Conservation (phyloP, 2,797 vertebrate species). For the Macropus fuliginosus region DNA sequence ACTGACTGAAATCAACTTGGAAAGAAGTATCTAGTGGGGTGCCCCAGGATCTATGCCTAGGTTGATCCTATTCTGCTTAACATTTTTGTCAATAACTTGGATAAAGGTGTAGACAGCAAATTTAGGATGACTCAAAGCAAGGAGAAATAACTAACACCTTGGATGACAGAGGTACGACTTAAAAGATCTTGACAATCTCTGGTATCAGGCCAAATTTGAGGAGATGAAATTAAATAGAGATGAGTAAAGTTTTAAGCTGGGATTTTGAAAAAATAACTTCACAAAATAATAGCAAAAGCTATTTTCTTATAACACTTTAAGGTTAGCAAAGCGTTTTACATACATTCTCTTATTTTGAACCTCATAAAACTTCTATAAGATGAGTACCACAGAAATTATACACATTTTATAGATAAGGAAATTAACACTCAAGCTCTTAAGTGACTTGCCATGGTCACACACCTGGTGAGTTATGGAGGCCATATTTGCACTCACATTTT, state of each 20-base stretch:
- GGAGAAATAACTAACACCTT: background rate
- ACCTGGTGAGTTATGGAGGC: background rate
- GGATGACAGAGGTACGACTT: background rate
- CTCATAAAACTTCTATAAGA: background rate
- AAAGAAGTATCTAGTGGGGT: background rate
- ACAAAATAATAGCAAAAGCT: background rate
- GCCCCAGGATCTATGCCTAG: background rate
- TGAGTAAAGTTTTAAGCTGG: background rate
- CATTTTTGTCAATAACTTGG: background rate
- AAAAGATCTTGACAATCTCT: background rate
- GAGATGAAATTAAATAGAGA: background rate
- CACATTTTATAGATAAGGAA: background rate
- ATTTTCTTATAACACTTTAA: background rate
- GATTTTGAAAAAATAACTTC: background rate
- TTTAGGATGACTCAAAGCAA: background rate
- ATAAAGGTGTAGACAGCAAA: background rate
- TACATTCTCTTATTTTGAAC: background rate
- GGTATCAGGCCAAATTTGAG: background rate
- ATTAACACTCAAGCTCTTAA: background rate
- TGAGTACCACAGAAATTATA: background rate
- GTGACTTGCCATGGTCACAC: background rate
- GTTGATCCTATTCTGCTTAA: background rate
- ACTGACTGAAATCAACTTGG: background rate
- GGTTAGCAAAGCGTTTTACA: background rate
- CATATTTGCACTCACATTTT: background rate